Base-by-base conservation (phyloP, 2,888 invertebrate species). In the Orthonevra nobilis region DNA sequence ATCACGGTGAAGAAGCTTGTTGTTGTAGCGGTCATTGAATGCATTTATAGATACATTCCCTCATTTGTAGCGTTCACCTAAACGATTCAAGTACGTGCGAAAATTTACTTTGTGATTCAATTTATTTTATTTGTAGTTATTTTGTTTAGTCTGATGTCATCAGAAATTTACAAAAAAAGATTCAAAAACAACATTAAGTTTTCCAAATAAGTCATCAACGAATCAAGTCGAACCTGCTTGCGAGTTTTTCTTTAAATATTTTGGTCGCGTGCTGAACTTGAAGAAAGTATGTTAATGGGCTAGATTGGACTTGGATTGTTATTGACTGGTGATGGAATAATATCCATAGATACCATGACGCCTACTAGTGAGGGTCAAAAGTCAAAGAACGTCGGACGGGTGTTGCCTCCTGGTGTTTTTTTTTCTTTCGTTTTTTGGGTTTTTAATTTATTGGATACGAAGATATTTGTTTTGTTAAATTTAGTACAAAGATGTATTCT, bases 101-200 rank as follows among this genome's bases (percentile, higher is more conserved):
- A 15, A 9, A 48, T n/a, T n/a, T n/a, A 50, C 30, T 15, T 46
- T 26, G 40, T 20, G 15, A 23, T 50, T 15, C 66, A 12, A 19
- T 17, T 50, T 32, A 6, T 9, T 17, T 14, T 30, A 38, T 40
- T 36, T 15, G 56, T 63, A 20, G 10, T 68, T n/a, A n/a, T n/a
- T 26, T 20, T 46, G 56, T 73, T 34, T 36, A 6, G 50, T 1
- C 44, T 58, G 66, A 52, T 61, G 68, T 74, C 68, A 74, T 46
- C 7, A 23, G 34, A 17, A 34, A 12, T 6, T 14, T 36, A 30
- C 17, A 6, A 46, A 48, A 30, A 19, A 34, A 50, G 26, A 44
- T 63, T 14, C 14, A 15, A 9, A 15, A n/a, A 12, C 28, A 9
- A 10, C 42, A 26, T 48, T 52, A 15, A 23, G 15, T 56, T 26